Conservation (phyloP, 64 coral and sea anemone genomes). For the Stylophora pistillata region DNA sequence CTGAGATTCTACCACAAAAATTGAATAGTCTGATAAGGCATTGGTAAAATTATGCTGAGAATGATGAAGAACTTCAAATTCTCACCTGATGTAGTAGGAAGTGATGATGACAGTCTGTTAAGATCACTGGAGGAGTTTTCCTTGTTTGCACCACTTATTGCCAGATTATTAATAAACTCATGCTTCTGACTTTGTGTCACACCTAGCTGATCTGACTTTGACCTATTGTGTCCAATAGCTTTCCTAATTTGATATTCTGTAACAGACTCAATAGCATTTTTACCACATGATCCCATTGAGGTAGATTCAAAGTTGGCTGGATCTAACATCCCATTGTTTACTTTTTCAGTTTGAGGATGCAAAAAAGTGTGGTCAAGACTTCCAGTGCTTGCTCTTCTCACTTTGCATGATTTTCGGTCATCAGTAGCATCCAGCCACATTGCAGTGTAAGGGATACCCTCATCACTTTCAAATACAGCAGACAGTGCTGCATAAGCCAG, state of each 20-base stretch:
- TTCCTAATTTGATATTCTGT: conserved; percentile 59
- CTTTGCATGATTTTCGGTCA: not conserved
- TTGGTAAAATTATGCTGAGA: too few relatives aligned
- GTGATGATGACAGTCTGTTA: conserved; percentile 66
- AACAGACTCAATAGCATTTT: conserved; percentile 17
- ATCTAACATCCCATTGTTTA: not conserved
- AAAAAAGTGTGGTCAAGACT: not conserved
- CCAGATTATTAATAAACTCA: conserved; percentile 17
- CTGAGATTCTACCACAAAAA: conserved; percentile 49
- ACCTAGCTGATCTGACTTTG: conserved; percentile 79
- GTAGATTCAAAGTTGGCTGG: not conserved
- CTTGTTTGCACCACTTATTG: not conserved
- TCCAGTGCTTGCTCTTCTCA: conserved; percentile 32
- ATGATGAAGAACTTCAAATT: too few relatives aligned
- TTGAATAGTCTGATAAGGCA: too few relatives aligned
- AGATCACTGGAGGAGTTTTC: not conserved
- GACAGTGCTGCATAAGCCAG: conserved; percentile 85
- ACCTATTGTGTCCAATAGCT: conserved; percentile 71
- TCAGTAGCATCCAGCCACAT: conserved; percentile 55
- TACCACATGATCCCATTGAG: not conserved
- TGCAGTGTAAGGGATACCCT: conserved; percentile 37
- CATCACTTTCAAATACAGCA: conserved; percentile 79
- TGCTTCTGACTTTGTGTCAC: conserved; percentile 31
- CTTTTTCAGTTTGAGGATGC: not conserved
- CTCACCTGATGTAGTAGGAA: conserved; percentile 73